Evolutionary conservation across 2,113 vertebrate species (phyloP), one percentile per base, ranked within the genome.

Genomic region (Panthera leo): DNA sequence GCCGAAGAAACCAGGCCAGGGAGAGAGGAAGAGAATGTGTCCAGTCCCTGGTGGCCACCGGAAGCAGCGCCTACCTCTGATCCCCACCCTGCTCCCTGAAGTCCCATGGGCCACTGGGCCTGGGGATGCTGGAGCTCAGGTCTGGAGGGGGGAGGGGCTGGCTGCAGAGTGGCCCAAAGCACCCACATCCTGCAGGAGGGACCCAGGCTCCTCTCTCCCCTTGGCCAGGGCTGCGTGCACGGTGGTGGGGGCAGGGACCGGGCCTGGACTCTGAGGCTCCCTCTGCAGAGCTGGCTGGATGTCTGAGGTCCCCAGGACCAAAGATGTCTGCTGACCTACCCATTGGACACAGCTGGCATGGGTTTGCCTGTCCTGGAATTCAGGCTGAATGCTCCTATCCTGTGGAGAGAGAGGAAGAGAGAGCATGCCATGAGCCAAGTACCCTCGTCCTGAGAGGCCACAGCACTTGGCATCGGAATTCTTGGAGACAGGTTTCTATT

Each of bases 341-440:
- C 98, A 0, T 92, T 99, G 85, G 98, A 98, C 53, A 98, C 12
- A 0, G 98, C 97, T 0, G 96, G 98, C 75, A 97, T 76, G 0
- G 98, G 98, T 73, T 98, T 98, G 89, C 98, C 98, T 3, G 98
- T 97, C 88, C 98, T 96, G 48, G 97, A 53, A 21, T 99, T 98
- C 36, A 95, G 93, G 67, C 97, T 98, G 97, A 97, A 98, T 0
- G 98, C 97, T 31, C 98, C 99, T 97, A 99, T 98, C 98, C 99
- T 99, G 97, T 61, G 65, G 85, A 68, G 91, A 91, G 21, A 96
- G 78, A 5, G 29, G 51, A 53, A n/a, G 14, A 71, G 36, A 79
- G 42, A 31, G 12, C 18, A 0, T 1, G 18, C 51, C 1, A 0
- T 76, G 85, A 94, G 55, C 84, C 13, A 14, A 39, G 29, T 5